These are phyloP conservation scores for Tenthredo distinguenda DNA, from an alignment of 2,888 invertebrate species.

Conservation along the genomic window DNA sequence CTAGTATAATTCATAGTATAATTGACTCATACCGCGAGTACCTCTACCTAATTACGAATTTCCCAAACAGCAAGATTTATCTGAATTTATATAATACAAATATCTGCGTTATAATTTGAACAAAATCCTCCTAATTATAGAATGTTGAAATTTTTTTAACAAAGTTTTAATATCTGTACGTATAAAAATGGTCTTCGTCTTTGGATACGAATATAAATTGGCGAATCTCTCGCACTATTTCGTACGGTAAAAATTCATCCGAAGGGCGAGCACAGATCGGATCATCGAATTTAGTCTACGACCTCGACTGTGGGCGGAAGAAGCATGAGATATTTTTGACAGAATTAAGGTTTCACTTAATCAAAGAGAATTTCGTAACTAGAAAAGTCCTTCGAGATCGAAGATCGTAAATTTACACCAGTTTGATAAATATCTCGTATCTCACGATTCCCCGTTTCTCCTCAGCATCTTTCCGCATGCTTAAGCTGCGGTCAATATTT, in stretches of 20 bases:
- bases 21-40: slow-evolving; percentile 24
- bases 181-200: background rate
- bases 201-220: background rate
- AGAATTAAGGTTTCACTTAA: background rate
- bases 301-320: background rate
- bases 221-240: background rate
- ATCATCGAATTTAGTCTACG: background rate
- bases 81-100: background rate
- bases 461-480: background rate
- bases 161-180: background rate
- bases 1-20: background rate
- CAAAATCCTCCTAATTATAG: background rate
- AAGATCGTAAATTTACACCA: background rate
- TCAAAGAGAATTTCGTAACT: background rate
- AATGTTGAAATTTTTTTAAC: background rate
- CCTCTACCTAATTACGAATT: background rate
- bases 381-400: background rate
- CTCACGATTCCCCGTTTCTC: background rate
- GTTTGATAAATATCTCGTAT: background rate
- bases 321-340: background rate
- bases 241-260: background rate
- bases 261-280: too few relatives aligned
- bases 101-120: background rate
- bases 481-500: background rate
- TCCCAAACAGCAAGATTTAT: background rate